Evolutionary conservation across 2,113 vertebrate genomes (phyloP).

Genomic region (Pica pica): DNA sequence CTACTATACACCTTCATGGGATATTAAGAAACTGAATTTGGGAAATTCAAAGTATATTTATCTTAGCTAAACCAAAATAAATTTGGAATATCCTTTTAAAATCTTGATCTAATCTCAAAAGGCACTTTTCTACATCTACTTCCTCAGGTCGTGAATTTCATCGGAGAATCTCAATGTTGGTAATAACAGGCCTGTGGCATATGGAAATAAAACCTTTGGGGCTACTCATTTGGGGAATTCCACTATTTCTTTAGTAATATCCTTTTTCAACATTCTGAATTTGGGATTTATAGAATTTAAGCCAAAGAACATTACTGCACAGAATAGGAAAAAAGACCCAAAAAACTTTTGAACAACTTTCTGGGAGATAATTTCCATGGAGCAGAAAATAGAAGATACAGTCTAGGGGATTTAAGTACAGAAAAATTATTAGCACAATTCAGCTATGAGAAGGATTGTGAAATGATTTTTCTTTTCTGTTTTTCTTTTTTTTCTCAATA

Average conservation of each 20-base stretch:
- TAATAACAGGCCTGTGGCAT: not conserved
- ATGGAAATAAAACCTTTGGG: not conserved
- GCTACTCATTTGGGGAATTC: not conserved
- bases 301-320: not conserved
- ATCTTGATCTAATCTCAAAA: not conserved
- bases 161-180: not conserved
- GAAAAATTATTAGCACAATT: not conserved
- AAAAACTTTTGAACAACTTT: not conserved
- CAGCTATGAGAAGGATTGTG: not conserved
- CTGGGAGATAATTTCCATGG: not conserved
- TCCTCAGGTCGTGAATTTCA: not conserved
- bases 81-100: not conserved
- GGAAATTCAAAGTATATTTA: not conserved
- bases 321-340: not conserved
- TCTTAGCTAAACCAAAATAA: not conserved
- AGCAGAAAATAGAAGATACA: not conserved
- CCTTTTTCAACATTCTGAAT: not conserved
- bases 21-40: not conserved
- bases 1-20: not conserved
- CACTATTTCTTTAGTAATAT: not conserved
- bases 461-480: not conserved
- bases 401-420: not conserved
- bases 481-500: not conserved
- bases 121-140: not conserved
- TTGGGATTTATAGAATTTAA: not conserved